Percentiles rank a stretch among this genome's conserved stretches.
Evolutionary conservation across 2,797 vertebrate genomes (phyloP).

Genomic region (Poecile montanus): DNA sequence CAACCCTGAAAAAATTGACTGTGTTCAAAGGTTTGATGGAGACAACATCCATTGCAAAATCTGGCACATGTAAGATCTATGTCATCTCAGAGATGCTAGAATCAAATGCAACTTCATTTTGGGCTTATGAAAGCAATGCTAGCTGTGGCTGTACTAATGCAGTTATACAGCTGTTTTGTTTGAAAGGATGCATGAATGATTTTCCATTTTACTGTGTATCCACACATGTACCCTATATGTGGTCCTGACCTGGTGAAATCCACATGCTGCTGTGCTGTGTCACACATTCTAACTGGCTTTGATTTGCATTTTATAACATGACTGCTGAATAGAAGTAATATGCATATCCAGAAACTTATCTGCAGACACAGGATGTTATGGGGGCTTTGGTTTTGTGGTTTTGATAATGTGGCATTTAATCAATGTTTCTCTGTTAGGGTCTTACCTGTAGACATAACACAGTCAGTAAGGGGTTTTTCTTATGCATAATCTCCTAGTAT

Average conservation of each 20-base stretch:
- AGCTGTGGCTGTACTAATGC: background rate
- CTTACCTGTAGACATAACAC: background rate
- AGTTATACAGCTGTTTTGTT: background rate
- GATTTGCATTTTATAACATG: background rate
- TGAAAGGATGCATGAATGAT: background rate
- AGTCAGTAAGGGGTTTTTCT: background rate
- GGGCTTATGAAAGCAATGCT: background rate
- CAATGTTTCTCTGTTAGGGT: background rate
- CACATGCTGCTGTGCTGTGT: background rate
- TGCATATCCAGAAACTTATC: background rate
- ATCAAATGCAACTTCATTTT: background rate
- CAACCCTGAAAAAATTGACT: background rate
- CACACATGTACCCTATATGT: rapidly evolving
- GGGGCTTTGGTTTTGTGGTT: background rate
- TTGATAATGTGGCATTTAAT: background rate
- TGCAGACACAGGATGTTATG: background rate
- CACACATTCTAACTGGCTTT: background rate
- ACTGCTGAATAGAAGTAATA: background rate
- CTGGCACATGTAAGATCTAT: background rate
- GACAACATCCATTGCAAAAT: background rate
- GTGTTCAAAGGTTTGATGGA: background rate
- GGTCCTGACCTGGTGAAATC: background rate
- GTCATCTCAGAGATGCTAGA: background rate
- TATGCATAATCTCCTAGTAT: background rate
- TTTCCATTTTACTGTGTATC: background rate